A percentile compares a stretch with the other conserved stretches of the same genome.
These are phyloP conservation scores for Pogonomyrmex barbatus DNA, from an alignment of 1,140 invertebrate species.

Conservation along the genomic window DNA sequence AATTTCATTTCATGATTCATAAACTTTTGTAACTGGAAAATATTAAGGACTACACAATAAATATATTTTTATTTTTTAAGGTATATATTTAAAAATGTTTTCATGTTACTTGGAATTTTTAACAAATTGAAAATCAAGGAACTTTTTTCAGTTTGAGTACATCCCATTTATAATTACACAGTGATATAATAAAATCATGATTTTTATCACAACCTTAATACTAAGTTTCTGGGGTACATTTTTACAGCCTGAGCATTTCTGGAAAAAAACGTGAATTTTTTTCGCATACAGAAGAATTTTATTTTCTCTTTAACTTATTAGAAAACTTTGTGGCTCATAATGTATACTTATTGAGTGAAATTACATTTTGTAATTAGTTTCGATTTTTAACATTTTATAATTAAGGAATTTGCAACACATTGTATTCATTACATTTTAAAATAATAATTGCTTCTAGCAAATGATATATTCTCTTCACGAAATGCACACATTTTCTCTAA, in stretches of 20 bases:
- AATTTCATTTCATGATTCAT: too few species aligned
- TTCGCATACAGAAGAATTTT: too few species aligned
- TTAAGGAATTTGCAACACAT: neutral
- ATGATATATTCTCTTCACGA: neutral
- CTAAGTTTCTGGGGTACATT: neutral
- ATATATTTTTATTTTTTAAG: too few species aligned
- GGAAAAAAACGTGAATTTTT: neutral
- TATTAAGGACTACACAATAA: too few species aligned
- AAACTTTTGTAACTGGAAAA: too few species aligned
- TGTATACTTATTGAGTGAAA: neutral
- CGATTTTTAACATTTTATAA: conserved; percentile 9
- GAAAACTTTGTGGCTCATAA: neutral
- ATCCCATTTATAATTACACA: neutral
- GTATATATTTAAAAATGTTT: too few species aligned
- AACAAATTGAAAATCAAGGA: too few species aligned
- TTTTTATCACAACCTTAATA: neutral
- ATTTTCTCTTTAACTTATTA: neutral
- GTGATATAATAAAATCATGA: neutral
- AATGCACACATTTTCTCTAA: neutral
- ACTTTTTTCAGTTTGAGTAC: too few species aligned
- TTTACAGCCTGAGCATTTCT: neutral
- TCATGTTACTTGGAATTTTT: too few species aligned
- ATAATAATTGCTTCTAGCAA: neutral
- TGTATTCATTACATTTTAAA: too few species aligned
- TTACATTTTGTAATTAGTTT: neutral